A percentile compares a stretch with the other conserved stretches of the same genome.
Evolutionary conservation across 1,140 invertebrate genomes (phyloP).

Genomic region (Cryptotermes secundus): DNA sequence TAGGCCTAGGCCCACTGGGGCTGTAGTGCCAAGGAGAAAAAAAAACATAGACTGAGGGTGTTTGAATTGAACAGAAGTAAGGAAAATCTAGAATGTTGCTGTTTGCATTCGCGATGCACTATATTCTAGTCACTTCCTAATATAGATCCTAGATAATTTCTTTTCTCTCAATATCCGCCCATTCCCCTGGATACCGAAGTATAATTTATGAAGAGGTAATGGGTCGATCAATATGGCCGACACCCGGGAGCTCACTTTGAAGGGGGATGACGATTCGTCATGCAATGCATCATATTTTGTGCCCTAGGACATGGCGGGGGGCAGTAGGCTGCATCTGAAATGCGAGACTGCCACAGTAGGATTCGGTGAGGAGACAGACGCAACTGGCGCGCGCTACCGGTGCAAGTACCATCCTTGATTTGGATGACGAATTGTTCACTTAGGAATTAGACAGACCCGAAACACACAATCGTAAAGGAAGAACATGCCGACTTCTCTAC

Average conservation of each 20-base stretch:
- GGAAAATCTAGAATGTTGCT: neutral
- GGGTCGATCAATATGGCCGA: neutral
- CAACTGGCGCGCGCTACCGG: no score
- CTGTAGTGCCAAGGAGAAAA: no score
- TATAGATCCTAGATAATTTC: neutral
- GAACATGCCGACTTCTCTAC: no score
- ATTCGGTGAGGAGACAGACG: no score
- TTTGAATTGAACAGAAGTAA: neutral
- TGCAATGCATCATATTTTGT: neutral
- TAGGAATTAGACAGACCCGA: no score
- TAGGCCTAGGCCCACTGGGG: no score
- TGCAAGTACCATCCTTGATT: no score
- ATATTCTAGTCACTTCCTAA: neutral
- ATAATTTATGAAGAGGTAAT: conserved; percentile 6
- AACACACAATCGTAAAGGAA: no score
- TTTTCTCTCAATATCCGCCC: neutral
- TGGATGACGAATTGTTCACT: no score
- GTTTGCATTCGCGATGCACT: neutral
- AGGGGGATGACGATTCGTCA: neutral
- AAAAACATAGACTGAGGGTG: neutral
- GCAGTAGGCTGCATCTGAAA: neutral
- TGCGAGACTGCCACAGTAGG: no score
- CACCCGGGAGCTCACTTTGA: neutral
- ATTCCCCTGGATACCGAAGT: neutral
- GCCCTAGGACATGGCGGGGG: neutral